Evolutionary conservation across 2,888 invertebrate genomes (phyloP).

Genomic region (Aphidius colemani): DNA sequence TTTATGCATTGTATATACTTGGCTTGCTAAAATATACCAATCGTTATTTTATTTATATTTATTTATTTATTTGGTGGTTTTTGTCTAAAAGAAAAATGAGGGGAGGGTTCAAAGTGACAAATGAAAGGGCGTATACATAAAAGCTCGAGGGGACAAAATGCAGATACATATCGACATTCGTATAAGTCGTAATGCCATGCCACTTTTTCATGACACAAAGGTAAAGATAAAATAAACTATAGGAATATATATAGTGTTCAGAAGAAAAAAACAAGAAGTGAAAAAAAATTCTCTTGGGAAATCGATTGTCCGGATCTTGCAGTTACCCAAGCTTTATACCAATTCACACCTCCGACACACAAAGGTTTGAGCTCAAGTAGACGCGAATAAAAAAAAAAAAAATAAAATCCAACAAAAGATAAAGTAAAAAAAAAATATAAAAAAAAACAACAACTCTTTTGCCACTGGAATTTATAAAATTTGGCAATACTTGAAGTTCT

Average conservation of each 20-base stretch:
- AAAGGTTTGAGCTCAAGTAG: background rate
- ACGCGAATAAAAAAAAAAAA: conserved; percentile 3
- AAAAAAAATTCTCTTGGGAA: conserved; percentile 26
- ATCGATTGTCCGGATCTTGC: conserved; percentile 32
- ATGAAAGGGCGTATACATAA: conserved; percentile 4
- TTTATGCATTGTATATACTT: no score
- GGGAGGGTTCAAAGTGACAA: conserved; percentile 17
- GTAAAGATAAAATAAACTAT: conserved; percentile 10
- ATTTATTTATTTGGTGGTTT: no score
- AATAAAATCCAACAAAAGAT: conserved; percentile 17
- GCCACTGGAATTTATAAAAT: conserved; percentile 33
- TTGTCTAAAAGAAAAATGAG: no score
- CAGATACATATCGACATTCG: conserved; percentile 25
- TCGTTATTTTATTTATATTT: background rate
- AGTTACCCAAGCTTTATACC: conserved; percentile 16
- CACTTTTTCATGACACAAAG: conserved; percentile 24
- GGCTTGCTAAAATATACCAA: no score
- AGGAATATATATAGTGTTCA: conserved; percentile 1
- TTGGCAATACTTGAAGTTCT: conserved; percentile 25
- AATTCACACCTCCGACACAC: no score
- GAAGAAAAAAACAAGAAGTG: background rate
- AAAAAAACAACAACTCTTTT: conserved; percentile 9
- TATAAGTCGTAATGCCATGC: background rate
- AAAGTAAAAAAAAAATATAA: conserved; percentile 20
- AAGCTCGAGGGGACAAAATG: conserved; percentile 17